Evolutionary conservation across 2,888 invertebrate genomes (phyloP).

Genomic region (Acanthopleura granulata): DNA sequence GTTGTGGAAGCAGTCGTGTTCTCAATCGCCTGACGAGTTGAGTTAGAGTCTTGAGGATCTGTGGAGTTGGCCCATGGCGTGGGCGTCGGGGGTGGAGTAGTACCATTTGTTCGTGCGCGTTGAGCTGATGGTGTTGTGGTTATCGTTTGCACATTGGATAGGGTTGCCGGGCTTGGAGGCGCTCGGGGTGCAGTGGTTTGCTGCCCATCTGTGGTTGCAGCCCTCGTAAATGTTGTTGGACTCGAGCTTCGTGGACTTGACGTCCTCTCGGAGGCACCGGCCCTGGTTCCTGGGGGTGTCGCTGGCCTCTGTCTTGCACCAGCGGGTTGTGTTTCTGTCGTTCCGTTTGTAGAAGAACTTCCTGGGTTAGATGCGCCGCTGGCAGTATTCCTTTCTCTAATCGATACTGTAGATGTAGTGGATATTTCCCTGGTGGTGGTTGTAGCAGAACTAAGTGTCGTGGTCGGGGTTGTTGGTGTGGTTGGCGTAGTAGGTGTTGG

Average conservation of each 20-base stretch:
- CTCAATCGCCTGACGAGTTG: not conserved
- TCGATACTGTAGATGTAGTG: not conserved
- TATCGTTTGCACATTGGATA: not conserved
- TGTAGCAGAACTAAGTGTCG: not conserved
- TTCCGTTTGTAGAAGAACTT: not conserved
- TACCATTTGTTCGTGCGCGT: too few relatives aligned
- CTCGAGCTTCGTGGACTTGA: too few relatives aligned
- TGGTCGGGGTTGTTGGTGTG: not conserved
- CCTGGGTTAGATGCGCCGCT: not conserved
- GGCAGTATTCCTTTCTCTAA: not conserved
- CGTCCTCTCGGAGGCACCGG: not conserved
- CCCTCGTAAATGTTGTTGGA: not conserved
- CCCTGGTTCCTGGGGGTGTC: not conserved
- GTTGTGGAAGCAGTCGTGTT: not conserved
- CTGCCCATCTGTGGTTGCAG: not conserved
- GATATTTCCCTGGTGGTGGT: not conserved
- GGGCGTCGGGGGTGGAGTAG: not conserved
- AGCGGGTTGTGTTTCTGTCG: not conserved
- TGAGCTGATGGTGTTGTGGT: not conserved
- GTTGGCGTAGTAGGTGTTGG: conserved; percentile 2
- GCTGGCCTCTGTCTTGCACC: not conserved
- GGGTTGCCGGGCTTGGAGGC: not conserved
- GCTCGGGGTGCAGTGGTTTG: not conserved
- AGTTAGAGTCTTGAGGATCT: not conserved
- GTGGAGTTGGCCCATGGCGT: not conserved